Base-by-base conservation (phyloP, 2,113 vertebrate species). In the Perca flavescens region DNA sequence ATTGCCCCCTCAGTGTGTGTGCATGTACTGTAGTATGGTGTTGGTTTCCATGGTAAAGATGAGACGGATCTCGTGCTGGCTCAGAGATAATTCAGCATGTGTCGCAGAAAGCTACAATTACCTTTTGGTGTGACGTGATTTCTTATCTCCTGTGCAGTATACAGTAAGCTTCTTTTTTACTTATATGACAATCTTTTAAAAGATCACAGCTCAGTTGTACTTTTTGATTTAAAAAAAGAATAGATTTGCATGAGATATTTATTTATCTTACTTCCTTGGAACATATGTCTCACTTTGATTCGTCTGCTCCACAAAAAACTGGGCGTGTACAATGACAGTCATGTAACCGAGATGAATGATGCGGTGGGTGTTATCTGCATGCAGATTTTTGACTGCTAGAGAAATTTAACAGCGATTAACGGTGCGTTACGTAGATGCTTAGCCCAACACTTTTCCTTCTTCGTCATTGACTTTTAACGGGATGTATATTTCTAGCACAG, bases 21-120 rank as follows among this genome's bases (percentile, higher is more conserved):
- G 92, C 77, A 77, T 91, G 80, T 91, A 79, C 71, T 87, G 66
- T 91, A 83, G 88, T 83, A 88, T 91, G 92, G 83, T 93, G 93
- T 92, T 93, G 88, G 94, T 95, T 93, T 92, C 93, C 94, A 94
- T 95, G 94, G 95, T 88, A 93, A 94, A 93, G 81, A 88, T 88
- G 91, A 87, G 90, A 90, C 80, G 46, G 89, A 92, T 90, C 83
- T 71, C 36, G 56, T 83, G 89, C 91, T 86, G 91, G 88, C 88
- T 94, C 85, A 87, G 74, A 82, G 80, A 87, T 92, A 90, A 84
- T 82, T 91, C 83, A 91, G 85, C 77, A 79, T 81, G 81, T 93
- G 84, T 87, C 15, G 64, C 21, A 77, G 79, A 89, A 82, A 91
- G 74, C 92, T 84, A 62, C 87, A 86, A 85, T 84, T 87, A 93